Evolutionary conservation across 2,888 invertebrate species (phyloP).

Genomic region (Tetragonula carbonaria): DNA sequence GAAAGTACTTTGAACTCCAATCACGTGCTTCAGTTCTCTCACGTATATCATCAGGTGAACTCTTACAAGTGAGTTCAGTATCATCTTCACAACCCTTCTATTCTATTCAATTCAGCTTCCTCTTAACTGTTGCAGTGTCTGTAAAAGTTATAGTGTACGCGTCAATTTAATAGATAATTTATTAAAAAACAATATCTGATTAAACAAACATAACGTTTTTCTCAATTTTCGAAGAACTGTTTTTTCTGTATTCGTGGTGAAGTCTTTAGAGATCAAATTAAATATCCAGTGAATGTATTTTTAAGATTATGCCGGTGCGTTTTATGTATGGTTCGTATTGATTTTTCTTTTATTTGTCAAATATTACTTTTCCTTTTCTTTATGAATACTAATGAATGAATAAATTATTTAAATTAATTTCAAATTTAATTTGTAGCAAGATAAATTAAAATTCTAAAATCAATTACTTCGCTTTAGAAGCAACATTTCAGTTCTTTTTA

Average conservation of each 20-base stretch:
- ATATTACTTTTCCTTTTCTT: not conserved
- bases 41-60: conserved; percentile 79
- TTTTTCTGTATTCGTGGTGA: conserved; percentile 6
- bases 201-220: not conserved
- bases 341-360: not conserved
- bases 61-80: conserved; percentile 77
- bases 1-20: conserved; percentile 78
- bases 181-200: not conserved
- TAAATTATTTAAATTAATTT: not conserved
- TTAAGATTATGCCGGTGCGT: not conserved
- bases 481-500: too few species aligned
- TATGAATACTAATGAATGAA: not conserved
- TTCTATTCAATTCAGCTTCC: conserved; percentile 43
- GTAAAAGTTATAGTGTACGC: not conserved
- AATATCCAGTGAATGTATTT: conserved; percentile 6
- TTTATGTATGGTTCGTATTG: conserved; percentile 25
- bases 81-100: conserved; percentile 79
- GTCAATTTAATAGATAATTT: not conserved
- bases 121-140: not conserved
- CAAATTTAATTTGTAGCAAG: not conserved
- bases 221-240: not conserved
- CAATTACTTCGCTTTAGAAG: too few species aligned
- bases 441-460: too few species aligned
- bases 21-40: conserved; percentile 78
- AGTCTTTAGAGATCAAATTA: not conserved